Conservation (phyloP, 1,140 invertebrate genomes). For the Dryas iulia region DNA sequence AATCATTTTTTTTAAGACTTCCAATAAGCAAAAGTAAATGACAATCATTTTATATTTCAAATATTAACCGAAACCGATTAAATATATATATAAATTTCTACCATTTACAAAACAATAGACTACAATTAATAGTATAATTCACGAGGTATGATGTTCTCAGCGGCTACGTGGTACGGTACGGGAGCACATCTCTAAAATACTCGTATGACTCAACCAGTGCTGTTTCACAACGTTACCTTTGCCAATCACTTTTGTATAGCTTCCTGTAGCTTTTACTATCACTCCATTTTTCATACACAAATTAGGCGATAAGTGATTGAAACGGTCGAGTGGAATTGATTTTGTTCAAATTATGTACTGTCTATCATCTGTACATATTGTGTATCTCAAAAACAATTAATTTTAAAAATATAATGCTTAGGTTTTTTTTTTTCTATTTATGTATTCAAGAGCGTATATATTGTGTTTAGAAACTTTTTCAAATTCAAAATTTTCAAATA, state of each 20-base stretch:
- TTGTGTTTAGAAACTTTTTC: no score
- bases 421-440: no score
- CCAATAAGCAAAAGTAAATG: not conserved
- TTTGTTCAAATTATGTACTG: not conserved
- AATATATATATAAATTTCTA: not conserved
- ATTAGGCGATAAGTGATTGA: slow-evolving; percentile 13
- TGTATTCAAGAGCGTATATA: no score
- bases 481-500: no score
- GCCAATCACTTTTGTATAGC: slow-evolving; percentile 75
- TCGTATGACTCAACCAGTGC: slow-evolving; percentile 58
- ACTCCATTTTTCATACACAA: slow-evolving; percentile 10
- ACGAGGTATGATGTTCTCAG: slow-evolving; percentile 18
- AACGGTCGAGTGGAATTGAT: slow-evolving; percentile 9
- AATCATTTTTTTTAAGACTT: not conserved
- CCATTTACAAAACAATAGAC: slow-evolving; percentile 13
- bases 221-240: slow-evolving; percentile 71
- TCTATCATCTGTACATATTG: not conserved
- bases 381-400: no score
- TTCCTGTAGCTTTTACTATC: slow-evolving; percentile 54
- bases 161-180: slow-evolving; percentile 19
- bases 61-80: no score
- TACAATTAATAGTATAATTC: slow-evolving; percentile 22
- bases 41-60: not conserved
- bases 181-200: slow-evolving; percentile 64
- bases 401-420: no score